Evolutionary conservation across 1,140 invertebrate genomes (phyloP).

Genomic region (Aplysia californica): DNA sequence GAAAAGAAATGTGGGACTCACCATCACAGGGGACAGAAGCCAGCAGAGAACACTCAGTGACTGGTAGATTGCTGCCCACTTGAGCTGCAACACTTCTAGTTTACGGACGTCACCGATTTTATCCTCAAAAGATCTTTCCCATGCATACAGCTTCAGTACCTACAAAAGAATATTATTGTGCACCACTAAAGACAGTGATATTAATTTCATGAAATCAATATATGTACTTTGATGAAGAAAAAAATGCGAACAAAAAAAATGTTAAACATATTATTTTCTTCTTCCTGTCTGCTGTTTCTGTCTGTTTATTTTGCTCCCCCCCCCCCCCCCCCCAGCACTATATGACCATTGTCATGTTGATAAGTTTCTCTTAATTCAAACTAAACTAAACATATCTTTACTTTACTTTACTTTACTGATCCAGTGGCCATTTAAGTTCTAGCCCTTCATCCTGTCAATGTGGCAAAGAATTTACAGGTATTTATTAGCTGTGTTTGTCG

Average conservation of each 20-base stretch:
- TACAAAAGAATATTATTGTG: no score
- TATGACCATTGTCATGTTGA: not conserved
- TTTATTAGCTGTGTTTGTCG: no score
- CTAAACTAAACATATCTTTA: no score
- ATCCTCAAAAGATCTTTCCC: slow-evolving; percentile 66
- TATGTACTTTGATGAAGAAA: not conserved
- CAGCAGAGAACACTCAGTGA: slow-evolving; percentile 91
- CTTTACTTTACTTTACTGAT: no score
- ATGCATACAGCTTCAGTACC: slow-evolving; percentile 58
- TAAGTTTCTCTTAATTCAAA: no score
- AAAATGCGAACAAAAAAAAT: not conserved
- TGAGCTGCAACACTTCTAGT: slow-evolving; percentile 67
- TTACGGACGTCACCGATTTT: slow-evolving; percentile 55
- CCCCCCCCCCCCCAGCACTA: not conserved
- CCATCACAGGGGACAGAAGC: slow-evolving; percentile 92
- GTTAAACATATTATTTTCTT: not conserved
- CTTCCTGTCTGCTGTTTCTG: not conserved
- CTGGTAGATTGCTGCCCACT: slow-evolving; percentile 63
- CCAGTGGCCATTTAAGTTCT: no score
- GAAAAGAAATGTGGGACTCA: slow-evolving; percentile 31
- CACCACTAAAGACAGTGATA: no score
- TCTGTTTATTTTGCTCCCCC: not conserved
- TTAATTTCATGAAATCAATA: slow-evolving; percentile 6
- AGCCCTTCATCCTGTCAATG: no score
- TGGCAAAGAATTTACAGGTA: no score